Conservation (phyloP, 2,113 vertebrate genomes). For the Spermophilus dauricus region DNA sequence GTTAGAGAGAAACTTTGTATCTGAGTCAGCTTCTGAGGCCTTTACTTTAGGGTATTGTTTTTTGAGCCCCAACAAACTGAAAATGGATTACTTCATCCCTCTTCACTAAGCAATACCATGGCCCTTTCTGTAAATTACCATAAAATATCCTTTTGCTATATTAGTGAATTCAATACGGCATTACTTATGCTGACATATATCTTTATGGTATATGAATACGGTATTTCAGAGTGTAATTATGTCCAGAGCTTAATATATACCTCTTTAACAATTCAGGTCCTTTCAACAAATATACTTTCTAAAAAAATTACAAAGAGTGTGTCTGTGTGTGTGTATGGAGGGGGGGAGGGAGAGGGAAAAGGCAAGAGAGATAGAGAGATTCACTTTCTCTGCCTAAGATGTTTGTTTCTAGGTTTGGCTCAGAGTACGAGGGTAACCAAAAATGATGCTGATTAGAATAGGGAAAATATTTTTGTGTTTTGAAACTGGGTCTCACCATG, state of each 20-base stretch:
- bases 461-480: neutral
- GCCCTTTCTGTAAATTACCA: neutral
- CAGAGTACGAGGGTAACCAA: neutral
- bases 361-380: neutral
- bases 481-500: neutral
- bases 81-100: neutral
- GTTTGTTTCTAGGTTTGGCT: neutral
- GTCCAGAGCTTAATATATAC: neutral
- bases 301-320: neutral
- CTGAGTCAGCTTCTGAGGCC: neutral
- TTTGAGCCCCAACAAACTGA: neutral
- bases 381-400: neutral
- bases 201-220: neutral
- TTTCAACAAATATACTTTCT: neutral
- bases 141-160: neutral
- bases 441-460: neutral
- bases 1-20: neutral
- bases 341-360: too few relatives aligned
- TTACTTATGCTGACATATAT: neutral
- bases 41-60: neutral
- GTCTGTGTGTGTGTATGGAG: too few relatives aligned
- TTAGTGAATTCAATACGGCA: neutral
- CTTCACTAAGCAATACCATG: neutral
- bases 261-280: neutral
- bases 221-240: neutral